These are phyloP conservation scores for Notiomystis cincta DNA, from an alignment of 2,113 vertebrate genomes.

Conservation along the genomic window DNA sequence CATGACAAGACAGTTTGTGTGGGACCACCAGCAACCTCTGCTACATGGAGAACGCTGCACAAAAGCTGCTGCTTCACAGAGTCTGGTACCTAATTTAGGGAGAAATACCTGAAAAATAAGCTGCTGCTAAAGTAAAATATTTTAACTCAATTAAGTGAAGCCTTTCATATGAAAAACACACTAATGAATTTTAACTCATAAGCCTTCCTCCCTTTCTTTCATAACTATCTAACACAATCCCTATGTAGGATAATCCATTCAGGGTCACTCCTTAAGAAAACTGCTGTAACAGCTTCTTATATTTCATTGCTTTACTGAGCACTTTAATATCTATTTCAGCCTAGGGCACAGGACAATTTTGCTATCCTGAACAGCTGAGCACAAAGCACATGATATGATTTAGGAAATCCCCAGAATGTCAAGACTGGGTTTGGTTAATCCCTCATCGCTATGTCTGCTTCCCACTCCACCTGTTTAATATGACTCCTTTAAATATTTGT, in stretches of 20 bases:
- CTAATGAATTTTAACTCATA: not conserved
- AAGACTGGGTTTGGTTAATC: not conserved
- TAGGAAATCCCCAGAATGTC: not conserved
- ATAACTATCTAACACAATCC: not conserved
- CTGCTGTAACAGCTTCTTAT: not conserved
- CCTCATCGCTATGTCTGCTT: not conserved
- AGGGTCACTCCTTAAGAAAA: not conserved
- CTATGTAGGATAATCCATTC: not conserved
- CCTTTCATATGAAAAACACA: not conserved
- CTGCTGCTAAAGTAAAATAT: not conserved
- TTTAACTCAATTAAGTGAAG: not conserved
- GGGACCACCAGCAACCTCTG: not conserved
- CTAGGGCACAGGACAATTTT: not conserved
- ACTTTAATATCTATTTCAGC: not conserved
- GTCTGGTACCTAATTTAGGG: not conserved
- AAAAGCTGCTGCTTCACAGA: not conserved
- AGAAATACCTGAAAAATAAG: not conserved
- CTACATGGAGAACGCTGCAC: fast-evolving
- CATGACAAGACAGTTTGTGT: not conserved
- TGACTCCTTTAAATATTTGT: not conserved
- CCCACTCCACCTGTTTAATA: not conserved
- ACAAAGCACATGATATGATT: not conserved
- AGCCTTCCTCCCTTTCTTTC: not conserved
- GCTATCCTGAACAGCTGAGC: not conserved
- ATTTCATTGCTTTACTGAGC: not conserved